Percentiles rank a stretch among this genome's conserved stretches.
These are phyloP conservation scores for Phalacrocorax carbo DNA, from an alignment of 2,113 vertebrate species.

Conservation along the genomic window DNA sequence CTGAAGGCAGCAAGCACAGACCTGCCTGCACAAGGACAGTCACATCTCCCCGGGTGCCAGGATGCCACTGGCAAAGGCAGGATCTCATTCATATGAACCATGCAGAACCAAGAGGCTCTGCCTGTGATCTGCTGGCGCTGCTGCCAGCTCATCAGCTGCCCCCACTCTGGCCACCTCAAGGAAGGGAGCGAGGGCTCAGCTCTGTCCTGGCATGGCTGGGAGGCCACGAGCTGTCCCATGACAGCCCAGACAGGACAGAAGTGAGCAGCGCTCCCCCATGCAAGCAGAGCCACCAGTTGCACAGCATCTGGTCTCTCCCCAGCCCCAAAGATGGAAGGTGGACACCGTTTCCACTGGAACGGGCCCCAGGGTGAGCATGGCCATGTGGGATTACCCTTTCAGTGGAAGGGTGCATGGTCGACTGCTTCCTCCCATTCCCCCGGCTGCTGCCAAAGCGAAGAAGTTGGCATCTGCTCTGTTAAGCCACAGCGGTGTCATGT, in stretches of 20 bases:
- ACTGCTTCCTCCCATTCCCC: neutral
- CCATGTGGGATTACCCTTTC: fast-evolving
- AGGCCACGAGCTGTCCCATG: neutral
- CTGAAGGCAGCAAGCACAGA: neutral
- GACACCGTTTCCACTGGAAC: fast-evolving
- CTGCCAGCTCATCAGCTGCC: neutral
- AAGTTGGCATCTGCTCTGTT: neutral
- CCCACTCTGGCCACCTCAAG: neutral
- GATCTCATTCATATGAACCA: fast-evolving
- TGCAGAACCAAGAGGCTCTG: neutral
- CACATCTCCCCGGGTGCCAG: neutral
- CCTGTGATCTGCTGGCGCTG: neutral
- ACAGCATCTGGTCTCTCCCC: neutral
- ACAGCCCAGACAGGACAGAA: fast-evolving
- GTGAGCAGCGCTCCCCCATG: fast-evolving
- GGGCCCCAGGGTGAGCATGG: fast-evolving
- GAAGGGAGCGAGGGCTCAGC: neutral
- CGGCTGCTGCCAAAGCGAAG: neutral
- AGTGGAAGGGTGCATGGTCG: neutral
- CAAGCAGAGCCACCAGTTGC: neutral
- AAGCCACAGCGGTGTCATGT: neutral
- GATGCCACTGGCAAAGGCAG: neutral
- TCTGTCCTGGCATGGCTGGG: neutral
- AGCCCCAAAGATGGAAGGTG: fast-evolving
- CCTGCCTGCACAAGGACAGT: neutral